A percentile compares a stretch with the other conserved stretches of the same genome.
Evolutionary conservation across 37 sponge, comb jelly and placozoan genomes (phyloP).

Genomic region (Bolinopsis microptera): DNA sequence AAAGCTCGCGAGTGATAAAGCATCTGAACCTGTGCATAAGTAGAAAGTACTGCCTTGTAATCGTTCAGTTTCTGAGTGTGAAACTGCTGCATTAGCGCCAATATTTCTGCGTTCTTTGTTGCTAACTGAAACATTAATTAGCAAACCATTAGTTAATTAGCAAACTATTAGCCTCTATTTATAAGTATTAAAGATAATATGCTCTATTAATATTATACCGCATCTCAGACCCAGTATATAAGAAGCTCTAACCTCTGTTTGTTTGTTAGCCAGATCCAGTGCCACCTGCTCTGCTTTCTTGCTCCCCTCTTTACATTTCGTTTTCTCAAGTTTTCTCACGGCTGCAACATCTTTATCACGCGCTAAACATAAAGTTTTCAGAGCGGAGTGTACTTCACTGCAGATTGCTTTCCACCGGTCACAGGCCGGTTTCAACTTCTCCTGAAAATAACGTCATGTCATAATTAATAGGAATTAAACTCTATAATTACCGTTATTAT

Average conservation of each 20-base stretch:
- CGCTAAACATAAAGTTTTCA: slow-evolving; percentile 15
- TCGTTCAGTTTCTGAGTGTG: slow-evolving; percentile 42
- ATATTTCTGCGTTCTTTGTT: slow-evolving; percentile 7
- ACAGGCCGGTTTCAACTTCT: slow-evolving; percentile 47
- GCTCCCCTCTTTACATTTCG: slow-evolving; percentile 44
- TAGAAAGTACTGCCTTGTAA: slow-evolving; percentile 5
- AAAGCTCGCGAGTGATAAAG: neutral
- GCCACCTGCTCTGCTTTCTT: slow-evolving; percentile 61
- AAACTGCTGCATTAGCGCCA: slow-evolving; percentile 54
- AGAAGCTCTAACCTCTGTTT: slow-evolving; percentile 15
- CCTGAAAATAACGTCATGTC: too few species aligned
- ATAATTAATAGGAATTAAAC: too few species aligned
- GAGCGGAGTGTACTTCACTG: neutral
- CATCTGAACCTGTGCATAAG: slow-evolving; percentile 55
- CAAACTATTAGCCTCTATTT: too few species aligned
- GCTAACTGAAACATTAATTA: slow-evolving; percentile 1
- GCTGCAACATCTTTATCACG: slow-evolving; percentile 42
- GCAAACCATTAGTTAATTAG: too few species aligned
- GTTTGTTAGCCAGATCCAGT: slow-evolving; percentile 24
- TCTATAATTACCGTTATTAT: too few species aligned
- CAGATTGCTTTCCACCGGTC: slow-evolving; percentile 60
- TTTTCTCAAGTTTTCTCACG: slow-evolving; percentile 39
- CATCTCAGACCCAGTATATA: neutral
- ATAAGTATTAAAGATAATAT: too few species aligned
- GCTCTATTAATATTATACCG: too few species aligned